A percentile compares a stretch with the other conserved stretches of the same genome.
These are phyloP conservation scores for Chymomyza amoena DNA, from an alignment of 2,888 invertebrate species.

Conservation along the genomic window DNA sequence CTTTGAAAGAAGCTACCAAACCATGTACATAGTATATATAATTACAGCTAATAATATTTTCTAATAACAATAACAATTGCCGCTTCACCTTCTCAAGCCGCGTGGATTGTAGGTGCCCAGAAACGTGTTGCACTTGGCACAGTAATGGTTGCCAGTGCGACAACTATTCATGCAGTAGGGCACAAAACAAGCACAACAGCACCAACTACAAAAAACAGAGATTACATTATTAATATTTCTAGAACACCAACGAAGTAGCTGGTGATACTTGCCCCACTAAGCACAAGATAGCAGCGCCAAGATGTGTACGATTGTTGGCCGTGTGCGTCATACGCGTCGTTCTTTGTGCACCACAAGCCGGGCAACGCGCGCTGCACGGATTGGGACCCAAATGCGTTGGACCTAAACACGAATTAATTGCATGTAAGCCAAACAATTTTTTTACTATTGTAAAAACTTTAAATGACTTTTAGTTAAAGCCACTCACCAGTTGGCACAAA, in stretches of 20 bases:
- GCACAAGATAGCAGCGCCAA: conserved; percentile 72
- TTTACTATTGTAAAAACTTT: conserved; percentile 3
- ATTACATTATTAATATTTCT: not conserved
- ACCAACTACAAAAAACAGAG: conserved; percentile 62
- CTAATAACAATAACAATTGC: not conserved
- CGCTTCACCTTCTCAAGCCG: conserved; percentile 30
- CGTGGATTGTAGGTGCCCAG: conserved; percentile 71
- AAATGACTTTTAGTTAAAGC: not conserved
- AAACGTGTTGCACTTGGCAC: conserved; percentile 75
- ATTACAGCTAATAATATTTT: not conserved
- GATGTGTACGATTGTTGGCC: conserved; percentile 73
- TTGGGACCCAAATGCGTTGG: conserved; percentile 68
- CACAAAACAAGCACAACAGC: conserved; percentile 76
- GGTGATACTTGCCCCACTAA: conserved; percentile 68
- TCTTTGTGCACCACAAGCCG: conserved; percentile 71
- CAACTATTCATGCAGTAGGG: conserved; percentile 78
- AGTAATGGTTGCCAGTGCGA: conserved; percentile 77
- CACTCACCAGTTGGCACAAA: conserved; percentile 52
- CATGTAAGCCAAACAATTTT: not conserved
- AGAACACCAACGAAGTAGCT: too few species aligned
- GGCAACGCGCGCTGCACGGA: conserved; percentile 73
- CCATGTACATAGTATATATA: not conserved
- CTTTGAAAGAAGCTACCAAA: not conserved
- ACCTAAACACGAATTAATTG: conserved; percentile 18
- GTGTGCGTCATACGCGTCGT: conserved; percentile 75